Evolutionary conservation across 2,888 invertebrate species (phyloP).

Genomic region (Bimastos eiseni): DNA sequence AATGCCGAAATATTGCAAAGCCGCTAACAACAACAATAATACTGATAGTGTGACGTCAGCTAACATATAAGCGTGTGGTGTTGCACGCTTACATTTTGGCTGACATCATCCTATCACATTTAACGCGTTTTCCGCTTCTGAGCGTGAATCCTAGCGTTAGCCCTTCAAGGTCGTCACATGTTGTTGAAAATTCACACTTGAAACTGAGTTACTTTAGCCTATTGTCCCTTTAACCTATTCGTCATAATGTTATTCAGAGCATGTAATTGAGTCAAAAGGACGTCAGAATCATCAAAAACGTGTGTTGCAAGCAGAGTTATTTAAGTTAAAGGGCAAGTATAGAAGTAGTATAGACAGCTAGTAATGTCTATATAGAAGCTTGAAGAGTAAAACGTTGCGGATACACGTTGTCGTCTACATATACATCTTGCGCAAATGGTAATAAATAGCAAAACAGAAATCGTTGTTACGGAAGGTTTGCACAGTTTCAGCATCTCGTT

Average conservation of each 20-base stretch:
- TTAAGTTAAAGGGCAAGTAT: background rate
- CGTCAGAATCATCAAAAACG: background rate
- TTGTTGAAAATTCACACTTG: background rate
- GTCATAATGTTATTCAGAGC: background rate
- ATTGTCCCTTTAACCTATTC: background rate
- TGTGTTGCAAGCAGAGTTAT: background rate
- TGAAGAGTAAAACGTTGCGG: background rate
- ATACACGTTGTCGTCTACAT: background rate
- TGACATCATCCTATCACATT: background rate
- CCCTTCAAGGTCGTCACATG: background rate
- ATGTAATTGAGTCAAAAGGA: background rate
- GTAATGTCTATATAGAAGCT: background rate
- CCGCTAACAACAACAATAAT: no score
- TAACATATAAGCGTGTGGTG: background rate
- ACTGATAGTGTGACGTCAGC: background rate
- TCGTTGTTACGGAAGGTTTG: background rate
- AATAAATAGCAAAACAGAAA: background rate
- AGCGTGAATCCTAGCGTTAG: background rate
- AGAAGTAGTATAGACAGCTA: background rate
- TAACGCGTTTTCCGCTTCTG: background rate
- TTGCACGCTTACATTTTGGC: no score
- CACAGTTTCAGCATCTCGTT: background rate
- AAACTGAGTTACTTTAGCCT: background rate
- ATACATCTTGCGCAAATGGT: background rate
- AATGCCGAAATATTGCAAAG: background rate